Evolutionary conservation across 2,888 invertebrate genomes (phyloP).

Genomic region (Lypha dubia): DNA sequence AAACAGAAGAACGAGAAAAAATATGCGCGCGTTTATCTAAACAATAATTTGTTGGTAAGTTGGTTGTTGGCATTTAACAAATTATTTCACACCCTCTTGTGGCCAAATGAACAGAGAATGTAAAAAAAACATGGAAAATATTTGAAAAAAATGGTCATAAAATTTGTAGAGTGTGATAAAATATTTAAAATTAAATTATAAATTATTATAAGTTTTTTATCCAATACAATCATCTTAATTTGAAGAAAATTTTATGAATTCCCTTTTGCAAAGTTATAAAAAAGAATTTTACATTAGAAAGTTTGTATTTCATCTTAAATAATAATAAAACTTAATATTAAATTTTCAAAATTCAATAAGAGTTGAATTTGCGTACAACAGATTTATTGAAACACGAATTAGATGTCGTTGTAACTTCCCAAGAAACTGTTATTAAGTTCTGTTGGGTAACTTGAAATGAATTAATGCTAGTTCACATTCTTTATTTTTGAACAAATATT

Average conservation of each 20-base stretch:
- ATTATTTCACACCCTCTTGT: conserved; percentile 75
- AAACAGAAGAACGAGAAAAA: conserved; percentile 42
- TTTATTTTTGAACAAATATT: too few species aligned
- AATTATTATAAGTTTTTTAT: conserved; percentile 16
- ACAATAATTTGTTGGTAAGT: conserved; percentile 75
- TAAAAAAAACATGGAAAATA: conserved; percentile 21
- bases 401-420: too few species aligned
- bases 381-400: too few species aligned
- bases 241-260: not conserved
- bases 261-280: not conserved
- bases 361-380: too few species aligned
- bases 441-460: too few species aligned
- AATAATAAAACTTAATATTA: too few species aligned
- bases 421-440: too few species aligned
- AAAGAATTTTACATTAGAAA: too few species aligned
- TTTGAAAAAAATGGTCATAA: conserved; percentile 6
- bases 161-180: conserved; percentile 25
- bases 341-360: too few species aligned
- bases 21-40: conserved; percentile 70
- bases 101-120: conserved; percentile 67
- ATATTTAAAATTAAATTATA: conserved; percentile 41
- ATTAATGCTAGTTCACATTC: too few species aligned
- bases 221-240: not conserved
- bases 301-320: too few species aligned
- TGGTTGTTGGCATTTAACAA: conserved; percentile 76